Percentiles rank a stretch among this genome's conserved stretches.
phyloP scores from a whole-genome alignment of 2,888 invertebrate genomes.

The Pinctada fucata region DNA sequence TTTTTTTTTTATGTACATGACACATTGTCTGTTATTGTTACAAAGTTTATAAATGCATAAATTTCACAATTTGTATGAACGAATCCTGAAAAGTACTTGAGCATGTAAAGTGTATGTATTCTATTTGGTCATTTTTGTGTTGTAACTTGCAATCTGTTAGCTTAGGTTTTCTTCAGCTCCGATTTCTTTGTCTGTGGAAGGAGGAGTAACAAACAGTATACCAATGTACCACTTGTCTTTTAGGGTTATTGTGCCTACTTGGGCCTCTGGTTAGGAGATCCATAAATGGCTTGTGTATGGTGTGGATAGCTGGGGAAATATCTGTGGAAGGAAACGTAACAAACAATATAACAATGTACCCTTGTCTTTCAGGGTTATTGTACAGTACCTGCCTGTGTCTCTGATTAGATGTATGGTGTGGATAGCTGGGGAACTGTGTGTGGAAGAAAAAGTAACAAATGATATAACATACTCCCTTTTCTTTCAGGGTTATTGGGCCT shows the following conservation, averaged over 20 bases:
- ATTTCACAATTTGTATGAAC: no score
- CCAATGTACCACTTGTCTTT: neutral
- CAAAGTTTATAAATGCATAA: no score
- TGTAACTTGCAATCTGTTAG: no score
- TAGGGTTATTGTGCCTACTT: constrained; percentile 57
- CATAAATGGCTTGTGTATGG: constrained; percentile 60
- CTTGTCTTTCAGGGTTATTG: constrained; percentile 84
- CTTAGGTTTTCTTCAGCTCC: no score
- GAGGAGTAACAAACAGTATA: neutral
- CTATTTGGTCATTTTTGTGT: no score
- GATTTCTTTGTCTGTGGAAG: no score
- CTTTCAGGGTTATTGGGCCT: constrained; percentile 53
- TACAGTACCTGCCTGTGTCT: constrained; percentile 45
- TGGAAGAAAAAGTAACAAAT: constrained; percentile 81
- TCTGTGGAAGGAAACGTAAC: constrained; percentile 89
- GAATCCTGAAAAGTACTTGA: no score
- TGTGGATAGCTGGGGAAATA: constrained; percentile 79
- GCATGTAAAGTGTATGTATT: no score
- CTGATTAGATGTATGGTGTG: constrained; percentile 59
- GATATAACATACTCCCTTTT: neutral
- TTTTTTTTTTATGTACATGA: no score
- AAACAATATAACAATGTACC: constrained; percentile 83
- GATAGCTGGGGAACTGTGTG: constrained; percentile 83
- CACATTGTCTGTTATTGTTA: no score
- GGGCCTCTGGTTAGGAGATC: constrained; percentile 54